Base-by-base conservation (phyloP, 2,888 invertebrate species). In the Rhingia campestris region DNA sequence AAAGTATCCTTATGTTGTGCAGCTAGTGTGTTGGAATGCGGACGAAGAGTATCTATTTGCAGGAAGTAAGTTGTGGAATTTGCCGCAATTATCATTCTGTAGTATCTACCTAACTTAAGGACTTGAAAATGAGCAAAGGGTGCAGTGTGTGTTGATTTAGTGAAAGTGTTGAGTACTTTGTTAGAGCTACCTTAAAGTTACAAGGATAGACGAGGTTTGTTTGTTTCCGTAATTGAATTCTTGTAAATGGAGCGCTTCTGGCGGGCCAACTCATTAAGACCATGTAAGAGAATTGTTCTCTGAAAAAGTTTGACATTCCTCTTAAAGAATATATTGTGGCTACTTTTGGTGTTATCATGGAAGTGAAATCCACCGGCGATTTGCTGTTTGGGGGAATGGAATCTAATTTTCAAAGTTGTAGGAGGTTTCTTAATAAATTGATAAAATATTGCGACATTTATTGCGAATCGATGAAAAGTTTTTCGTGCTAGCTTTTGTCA, bases 31-130 rank as follows among this genome's bases (percentile, higher is more conserved):
- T 22, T 22, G 10, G 49, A 49, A 49, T 49, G 7, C 30, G 49
- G 10, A 32, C 22, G 22, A 22, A 22, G 22, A 22, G 22, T 22
- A 49, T n/a, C n/a, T n/a, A n/a, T 10, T 30, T 49, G 22, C 30
- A 30, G 37, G 3, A 33, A 37, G 33, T 37, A 64, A 66, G 74
- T 74, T 74, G 56, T 58, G 58, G 58, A 59, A 75, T 73, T 73
- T 63, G 9, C 53, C 45, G 53, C 73, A 73, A 75, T 67, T 75
- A 75, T 75, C 67, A 59, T 59, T 67, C 58, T 49, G 10, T 7
- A 74, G 51, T 43, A 22, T 22, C 22, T 22, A 22, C 22, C 22
- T 22, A 51, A 67, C 35, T 61, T 32, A 14, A 4, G 35, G 30
- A 35, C 47, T 35, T 49, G 33, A 10, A 14, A 61, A 35, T 61